Percentiles rank a stretch among this genome's conserved stretches.
Evolutionary conservation across 92 coral and sea anemone species (phyloP).

Genomic region (Virgularia gustaviana): DNA sequence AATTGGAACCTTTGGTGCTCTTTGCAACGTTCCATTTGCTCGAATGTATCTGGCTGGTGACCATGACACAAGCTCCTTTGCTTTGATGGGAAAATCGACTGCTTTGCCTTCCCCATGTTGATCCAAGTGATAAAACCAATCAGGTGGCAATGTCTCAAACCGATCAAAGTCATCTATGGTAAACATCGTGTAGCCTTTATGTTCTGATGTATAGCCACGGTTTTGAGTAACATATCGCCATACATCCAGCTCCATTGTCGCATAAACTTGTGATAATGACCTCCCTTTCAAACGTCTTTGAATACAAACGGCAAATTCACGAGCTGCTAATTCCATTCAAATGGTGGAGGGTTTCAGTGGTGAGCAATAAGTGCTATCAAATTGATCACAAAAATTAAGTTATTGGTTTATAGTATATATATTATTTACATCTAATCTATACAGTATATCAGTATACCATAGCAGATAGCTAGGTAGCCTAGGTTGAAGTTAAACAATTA

Average conservation of each 20-base stretch:
- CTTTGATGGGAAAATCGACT: conserved; percentile 46
- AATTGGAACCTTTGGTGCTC: conserved; percentile 42
- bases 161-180: conserved; percentile 30
- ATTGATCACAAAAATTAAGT: neutral
- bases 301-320: conserved; percentile 41
- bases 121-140: conserved; percentile 51
- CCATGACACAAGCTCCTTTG: conserved; percentile 46
- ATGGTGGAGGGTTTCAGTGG: neutral
- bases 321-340: conserved; percentile 43
- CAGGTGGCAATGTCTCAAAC: conserved; percentile 29
- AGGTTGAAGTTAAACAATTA: neutral
- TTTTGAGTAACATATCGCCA: conserved; percentile 45
- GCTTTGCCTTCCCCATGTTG: conserved; percentile 58
- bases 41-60: neutral
- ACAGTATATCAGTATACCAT: neutral
- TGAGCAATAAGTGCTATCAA: neutral
- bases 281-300: conserved; percentile 25
- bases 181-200: conserved; percentile 41
- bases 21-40: conserved; percentile 10
- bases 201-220: conserved; percentile 38
- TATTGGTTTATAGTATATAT: neutral
- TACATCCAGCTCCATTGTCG: conserved; percentile 47
- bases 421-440: neutral
- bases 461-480: neutral
- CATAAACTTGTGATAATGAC: conserved; percentile 26